A percentile compares a stretch with the other conserved stretches of the same genome.
Conservation (phyloP, 2,113 vertebrate species). For the Sialia sialis region DNA sequence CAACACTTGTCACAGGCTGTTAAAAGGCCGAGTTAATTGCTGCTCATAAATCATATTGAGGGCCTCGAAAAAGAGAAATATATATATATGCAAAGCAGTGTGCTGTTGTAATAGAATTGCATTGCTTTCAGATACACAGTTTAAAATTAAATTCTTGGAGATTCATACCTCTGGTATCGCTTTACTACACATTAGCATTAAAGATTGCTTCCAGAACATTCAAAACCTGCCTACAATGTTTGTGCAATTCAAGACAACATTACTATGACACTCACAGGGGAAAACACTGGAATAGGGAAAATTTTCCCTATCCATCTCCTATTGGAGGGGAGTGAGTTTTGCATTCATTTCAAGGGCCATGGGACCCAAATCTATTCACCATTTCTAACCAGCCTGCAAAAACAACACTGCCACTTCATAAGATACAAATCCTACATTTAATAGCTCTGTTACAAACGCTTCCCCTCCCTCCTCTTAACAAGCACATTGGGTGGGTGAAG, state of each 20-base stretch:
- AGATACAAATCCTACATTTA: neutral
- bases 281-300: neutral
- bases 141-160: constrained; percentile 37
- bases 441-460: neutral
- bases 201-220: neutral
- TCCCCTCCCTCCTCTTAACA: neutral
- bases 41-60: constrained; percentile 54
- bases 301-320: neutral
- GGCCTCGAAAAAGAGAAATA: constrained; percentile 12
- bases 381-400: neutral
- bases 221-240: neutral
- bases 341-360: neutral
- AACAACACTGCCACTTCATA: neutral
- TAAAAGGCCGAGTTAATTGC: constrained; percentile 44
- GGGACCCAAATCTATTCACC: neutral
- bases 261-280: neutral
- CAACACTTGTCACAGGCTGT: constrained; percentile 18
- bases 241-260: neutral
- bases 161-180: neutral
- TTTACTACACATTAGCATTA: neutral
- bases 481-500: neutral
- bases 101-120: neutral
- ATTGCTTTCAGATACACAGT: neutral
- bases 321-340: neutral
- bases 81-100: constrained; percentile 44